Conservation (phyloP, 2,113 vertebrate genomes). For the Heptranchias perlo region DNA sequence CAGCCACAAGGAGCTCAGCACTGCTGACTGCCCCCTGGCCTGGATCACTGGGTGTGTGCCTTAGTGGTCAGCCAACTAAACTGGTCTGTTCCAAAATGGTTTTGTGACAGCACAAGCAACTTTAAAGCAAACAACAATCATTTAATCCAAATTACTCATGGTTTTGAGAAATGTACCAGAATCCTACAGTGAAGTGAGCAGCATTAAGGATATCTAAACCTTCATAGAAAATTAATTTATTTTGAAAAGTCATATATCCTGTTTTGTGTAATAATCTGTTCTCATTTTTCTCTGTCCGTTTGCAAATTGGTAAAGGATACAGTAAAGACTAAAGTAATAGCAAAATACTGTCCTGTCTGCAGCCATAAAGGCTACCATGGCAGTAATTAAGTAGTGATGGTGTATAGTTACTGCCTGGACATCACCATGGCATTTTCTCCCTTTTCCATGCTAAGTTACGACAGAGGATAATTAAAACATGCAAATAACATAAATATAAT, state of each 20-base stretch:
- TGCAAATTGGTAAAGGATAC: background rate
- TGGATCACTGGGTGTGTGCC: background rate
- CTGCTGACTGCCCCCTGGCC: background rate
- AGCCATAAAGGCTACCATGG: background rate
- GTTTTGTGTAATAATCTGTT: background rate
- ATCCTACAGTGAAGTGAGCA: background rate
- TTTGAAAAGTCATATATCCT: background rate
- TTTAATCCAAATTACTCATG: background rate
- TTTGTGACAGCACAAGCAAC: background rate
- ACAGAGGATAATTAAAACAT: background rate
- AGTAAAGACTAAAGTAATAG: background rate
- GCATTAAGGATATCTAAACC: background rate
- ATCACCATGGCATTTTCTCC: background rate
- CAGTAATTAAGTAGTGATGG: background rate
- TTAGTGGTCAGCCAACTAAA: background rate
- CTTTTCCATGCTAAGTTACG: background rate
- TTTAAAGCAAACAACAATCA: background rate
- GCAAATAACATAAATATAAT: background rate
- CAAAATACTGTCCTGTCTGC: background rate
- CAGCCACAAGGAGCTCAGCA: background rate
- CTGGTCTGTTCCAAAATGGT: background rate
- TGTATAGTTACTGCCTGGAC: background rate
- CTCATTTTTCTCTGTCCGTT: background rate
- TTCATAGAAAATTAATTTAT: background rate
- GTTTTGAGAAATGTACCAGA: background rate